Percentiles rank a stretch among this genome's conserved stretches.
Conservation (phyloP, 2,113 vertebrate genomes). For the Microcebus lehilahytsara region DNA sequence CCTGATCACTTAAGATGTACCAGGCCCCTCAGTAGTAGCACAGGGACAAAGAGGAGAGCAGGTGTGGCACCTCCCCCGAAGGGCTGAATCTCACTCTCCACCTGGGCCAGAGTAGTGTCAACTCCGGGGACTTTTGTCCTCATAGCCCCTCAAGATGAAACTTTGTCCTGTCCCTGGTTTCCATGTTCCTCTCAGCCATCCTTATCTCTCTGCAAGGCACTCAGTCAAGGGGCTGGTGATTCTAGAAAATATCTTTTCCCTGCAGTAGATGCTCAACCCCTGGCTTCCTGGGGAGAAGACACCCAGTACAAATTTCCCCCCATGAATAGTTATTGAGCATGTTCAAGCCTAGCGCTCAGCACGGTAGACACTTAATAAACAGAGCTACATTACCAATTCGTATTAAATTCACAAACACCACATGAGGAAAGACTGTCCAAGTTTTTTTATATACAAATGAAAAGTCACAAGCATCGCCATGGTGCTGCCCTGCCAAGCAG, state of each 20-base stretch:
- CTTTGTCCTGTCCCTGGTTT: neutral
- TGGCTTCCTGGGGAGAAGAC: neutral
- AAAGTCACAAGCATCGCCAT: neutral
- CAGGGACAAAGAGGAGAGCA: neutral
- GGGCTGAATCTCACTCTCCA: neutral
- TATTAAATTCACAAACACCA: neutral
- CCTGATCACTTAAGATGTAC: neutral
- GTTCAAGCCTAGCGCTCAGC: neutral
- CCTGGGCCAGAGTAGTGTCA: neutral
- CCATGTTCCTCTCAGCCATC: no score
- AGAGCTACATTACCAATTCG: neutral
- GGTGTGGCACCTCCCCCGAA: rapidly evolving
- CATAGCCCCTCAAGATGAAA: neutral
- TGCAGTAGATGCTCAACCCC: neutral
- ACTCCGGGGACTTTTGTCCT: neutral
- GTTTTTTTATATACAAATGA: neutral
- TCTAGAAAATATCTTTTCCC: neutral
- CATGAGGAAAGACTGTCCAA: neutral
- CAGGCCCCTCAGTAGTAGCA: neutral
- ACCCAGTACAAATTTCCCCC: neutral
- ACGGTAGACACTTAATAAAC: neutral
- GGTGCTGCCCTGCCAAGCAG: neutral
- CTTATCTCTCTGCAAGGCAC: neutral
- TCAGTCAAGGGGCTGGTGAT: neutral
- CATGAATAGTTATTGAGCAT: neutral